phyloP scores from a whole-genome alignment of 2,113 vertebrate species.

The Carassius gibelio region DNA sequence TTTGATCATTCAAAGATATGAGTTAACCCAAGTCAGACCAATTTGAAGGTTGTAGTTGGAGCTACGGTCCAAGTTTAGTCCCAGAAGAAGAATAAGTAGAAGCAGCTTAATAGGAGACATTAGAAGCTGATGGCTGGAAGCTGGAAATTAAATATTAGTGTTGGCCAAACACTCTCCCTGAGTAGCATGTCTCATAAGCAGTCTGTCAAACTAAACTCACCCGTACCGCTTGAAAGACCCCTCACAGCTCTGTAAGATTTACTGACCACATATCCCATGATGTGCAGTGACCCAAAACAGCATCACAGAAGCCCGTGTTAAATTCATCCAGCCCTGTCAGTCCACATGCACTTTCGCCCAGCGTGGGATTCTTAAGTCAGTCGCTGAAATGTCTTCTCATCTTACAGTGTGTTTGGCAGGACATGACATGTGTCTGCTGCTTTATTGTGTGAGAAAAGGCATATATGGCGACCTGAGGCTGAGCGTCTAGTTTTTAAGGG shows the following conservation, averaged over 20 bases:
- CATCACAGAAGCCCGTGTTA: conserved; percentile 39
- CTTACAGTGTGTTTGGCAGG: neutral
- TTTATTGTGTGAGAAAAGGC: neutral
- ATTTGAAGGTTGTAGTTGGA: neutral
- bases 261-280: conserved; percentile 39
- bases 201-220: conserved; percentile 15
- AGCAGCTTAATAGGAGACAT: no score
- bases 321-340: conserved; percentile 27
- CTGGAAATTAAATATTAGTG: neutral
- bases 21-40: neutral
- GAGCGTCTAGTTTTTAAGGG: neutral
- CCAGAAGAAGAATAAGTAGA: neutral
- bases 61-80: neutral
- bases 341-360: conserved; percentile 16
- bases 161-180: neutral
- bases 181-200: conserved; percentile 8
- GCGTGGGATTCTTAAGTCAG: neutral
- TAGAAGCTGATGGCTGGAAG: neutral
- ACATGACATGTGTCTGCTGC: neutral
- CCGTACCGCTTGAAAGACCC: neutral
- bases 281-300: conserved; percentile 47
- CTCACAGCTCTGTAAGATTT: conserved; percentile 5
- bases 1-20: no score
- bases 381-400: neutral
- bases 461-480: conserved; percentile 14